Percentiles rank a stretch among this genome's conserved stretches.
These are phyloP conservation scores for Orchesella cincta DNA, from an alignment of 1,140 invertebrate species.

Conservation along the genomic window DNA sequence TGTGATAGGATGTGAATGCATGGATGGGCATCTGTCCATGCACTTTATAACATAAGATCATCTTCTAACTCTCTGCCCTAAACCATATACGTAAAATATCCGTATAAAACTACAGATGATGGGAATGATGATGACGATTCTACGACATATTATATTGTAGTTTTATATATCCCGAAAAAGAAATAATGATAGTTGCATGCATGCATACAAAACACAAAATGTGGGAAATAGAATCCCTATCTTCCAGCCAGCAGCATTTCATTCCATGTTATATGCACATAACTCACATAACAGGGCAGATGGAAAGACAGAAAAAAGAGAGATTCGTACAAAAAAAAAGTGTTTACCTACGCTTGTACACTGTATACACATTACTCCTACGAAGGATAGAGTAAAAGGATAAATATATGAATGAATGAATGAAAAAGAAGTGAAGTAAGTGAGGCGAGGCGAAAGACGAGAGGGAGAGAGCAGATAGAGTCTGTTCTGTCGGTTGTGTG, in stretches of 20 bases:
- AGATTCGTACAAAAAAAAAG: not conserved
- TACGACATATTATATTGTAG: no score
- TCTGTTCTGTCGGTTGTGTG: not conserved
- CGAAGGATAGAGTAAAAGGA: no score
- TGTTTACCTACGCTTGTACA: not conserved
- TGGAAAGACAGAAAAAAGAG: no score
- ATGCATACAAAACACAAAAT: not conserved
- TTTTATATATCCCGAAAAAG: no score
- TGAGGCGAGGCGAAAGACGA: not conserved
- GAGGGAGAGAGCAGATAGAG: not conserved
- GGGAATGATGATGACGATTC: no score
- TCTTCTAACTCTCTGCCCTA: no score
- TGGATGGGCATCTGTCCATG: not conserved
- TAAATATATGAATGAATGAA: not conserved
- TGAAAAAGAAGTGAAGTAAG: not conserved
- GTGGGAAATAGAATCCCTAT: not conserved
- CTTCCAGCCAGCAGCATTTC: not conserved
- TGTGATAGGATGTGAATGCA: not conserved
- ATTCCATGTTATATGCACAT: not conserved
- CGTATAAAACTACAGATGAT: no score
- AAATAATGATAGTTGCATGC: not conserved
- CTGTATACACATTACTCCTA: not conserved
- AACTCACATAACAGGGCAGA: no score
- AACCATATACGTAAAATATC: no score
- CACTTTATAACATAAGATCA: no score